Evolutionary conservation across 2,113 vertebrate species (phyloP).

Genomic region (Loxodonta africana): DNA sequence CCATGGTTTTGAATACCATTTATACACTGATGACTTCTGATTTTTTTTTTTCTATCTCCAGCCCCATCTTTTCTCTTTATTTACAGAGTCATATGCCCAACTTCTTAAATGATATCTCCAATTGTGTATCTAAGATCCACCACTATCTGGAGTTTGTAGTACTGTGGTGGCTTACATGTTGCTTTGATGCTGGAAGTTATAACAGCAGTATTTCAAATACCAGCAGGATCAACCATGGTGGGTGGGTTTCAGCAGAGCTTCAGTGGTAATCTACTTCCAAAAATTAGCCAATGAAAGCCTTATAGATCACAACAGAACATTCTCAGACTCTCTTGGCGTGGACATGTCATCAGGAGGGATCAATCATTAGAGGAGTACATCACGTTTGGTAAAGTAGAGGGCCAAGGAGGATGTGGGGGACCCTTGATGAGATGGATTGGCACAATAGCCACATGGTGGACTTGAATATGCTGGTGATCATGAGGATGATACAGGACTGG

Average conservation of each 20-base stretch:
- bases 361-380: neutral
- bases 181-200: too few relatives aligned
- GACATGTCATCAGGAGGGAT: neutral
- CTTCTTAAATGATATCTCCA: neutral
- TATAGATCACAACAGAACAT: neutral
- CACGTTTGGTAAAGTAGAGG: neutral
- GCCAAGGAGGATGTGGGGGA: neutral
- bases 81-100: neutral
- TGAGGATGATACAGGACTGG: too few relatives aligned
- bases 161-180: too few relatives aligned
- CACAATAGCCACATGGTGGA: neutral
- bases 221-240: too few relatives aligned
- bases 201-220: too few relatives aligned
- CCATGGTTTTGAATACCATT: neutral
- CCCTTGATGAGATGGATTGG: neutral
- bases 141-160: too few relatives aligned
- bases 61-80: neutral
- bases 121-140: neutral
- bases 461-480: neutral
- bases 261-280: too few relatives aligned
- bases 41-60: neutral
- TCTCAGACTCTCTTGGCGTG: neutral
- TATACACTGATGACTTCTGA: neutral
- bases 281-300: too few relatives aligned
- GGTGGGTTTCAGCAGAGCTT: too few relatives aligned